phyloP scores from a whole-genome alignment of 1,140 invertebrate genomes.

The Pseudomyrmex gracilis region DNA sequence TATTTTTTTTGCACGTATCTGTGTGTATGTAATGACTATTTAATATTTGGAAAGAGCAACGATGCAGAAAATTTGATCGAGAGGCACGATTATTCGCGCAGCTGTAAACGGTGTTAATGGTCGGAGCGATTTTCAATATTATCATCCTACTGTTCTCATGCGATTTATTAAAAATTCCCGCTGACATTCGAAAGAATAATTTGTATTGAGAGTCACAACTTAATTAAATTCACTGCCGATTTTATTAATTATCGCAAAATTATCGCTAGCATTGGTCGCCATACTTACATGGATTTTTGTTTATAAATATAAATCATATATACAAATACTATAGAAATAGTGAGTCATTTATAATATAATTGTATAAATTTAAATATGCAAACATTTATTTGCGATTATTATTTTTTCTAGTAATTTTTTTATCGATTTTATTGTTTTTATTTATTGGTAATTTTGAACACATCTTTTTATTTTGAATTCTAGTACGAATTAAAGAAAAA shows the following conservation, averaged over 20 bases:
- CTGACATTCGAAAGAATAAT: conserved; percentile 45
- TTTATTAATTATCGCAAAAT: conserved; percentile 1
- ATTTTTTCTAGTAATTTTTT: too few relatives aligned
- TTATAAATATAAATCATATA: background rate
- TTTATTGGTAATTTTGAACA: background rate
- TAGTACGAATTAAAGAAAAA: background rate
- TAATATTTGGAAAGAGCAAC: conserved; percentile 53
- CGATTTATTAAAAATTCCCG: conserved; percentile 31
- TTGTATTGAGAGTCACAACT: conserved; percentile 24
- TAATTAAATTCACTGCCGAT: conserved; percentile 37
- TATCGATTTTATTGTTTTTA: background rate
- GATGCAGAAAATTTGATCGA: conserved; percentile 49
- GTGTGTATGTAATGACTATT: conserved; percentile 47
- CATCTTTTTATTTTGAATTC: background rate
- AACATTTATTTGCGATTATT: background rate
- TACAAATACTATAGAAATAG: background rate
- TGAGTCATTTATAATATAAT: background rate
- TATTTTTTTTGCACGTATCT: background rate
- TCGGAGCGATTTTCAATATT: conserved; percentile 51
- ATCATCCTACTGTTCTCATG: conserved; percentile 17
- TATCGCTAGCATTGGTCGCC: background rate
- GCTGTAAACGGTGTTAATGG: conserved; percentile 56
- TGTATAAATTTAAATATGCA: background rate
- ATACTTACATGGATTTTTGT: background rate
- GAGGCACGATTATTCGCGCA: conserved; percentile 40